Evolutionary conservation across 2,888 invertebrate species (phyloP), one percentile per base, ranked within the genome.

Genomic region (Drosophila austrosaltans): DNA sequence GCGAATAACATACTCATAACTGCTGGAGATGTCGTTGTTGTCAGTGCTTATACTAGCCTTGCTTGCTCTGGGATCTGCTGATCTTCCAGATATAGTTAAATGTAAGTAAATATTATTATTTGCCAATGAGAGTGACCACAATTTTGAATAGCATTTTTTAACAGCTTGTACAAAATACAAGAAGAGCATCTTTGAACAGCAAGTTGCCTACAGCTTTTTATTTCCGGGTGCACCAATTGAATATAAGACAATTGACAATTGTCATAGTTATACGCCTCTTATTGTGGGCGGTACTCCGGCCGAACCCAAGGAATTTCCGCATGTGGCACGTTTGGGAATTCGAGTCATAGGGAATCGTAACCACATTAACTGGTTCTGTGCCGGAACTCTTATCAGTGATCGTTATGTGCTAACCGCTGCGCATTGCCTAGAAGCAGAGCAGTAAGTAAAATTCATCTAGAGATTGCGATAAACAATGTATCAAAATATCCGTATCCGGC

Each of bases 191-290:
- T 90, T 87, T 48, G 91, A 90, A 63, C 74, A 79, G 62, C 61
- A 62, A 30, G 72, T 78, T 12, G 75, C 68, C 1, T 89, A 84
- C 30, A 78, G 88, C 28, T 80, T 78, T 32, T 75, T 82, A 0
- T 63, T 85, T 28, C 74, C 79, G 8, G 78, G 78, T 53, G 81
- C 86, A 0, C 60, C 76, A 1, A 66, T 83, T 36, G 44, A 71
- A 7, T 57, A 58, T 10, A 68, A 72, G 44, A 73, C 68, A 0
- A 65, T 85, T n/a, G 90, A 91, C 60, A 77, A 72, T 36, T 90
- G 90, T 39, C 77, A 72, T 3, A 66, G 66, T 3, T 77, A 78
- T 25, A 66, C 75, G 8, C 86, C 96, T 58, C 96, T 91, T 5
- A 85, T 91, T 66, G 88, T 91, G 3, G 90, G 89, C 7, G 91